These are phyloP conservation scores for Rhingia campestris DNA, from an alignment of 2,888 invertebrate genomes.

Conservation along the genomic window DNA sequence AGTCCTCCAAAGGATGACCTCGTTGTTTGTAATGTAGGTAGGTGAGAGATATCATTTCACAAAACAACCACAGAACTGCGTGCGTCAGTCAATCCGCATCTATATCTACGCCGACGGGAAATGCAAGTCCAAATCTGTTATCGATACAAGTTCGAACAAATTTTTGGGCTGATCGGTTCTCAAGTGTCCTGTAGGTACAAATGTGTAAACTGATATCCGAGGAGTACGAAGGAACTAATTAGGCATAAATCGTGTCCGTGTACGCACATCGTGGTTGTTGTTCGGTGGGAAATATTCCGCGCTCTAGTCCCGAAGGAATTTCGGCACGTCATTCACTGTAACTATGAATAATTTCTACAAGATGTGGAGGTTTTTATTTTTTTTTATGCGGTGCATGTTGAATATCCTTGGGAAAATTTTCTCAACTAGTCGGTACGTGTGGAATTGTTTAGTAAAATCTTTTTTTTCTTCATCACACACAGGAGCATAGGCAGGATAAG, in stretches of 20 bases:
- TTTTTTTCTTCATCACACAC: slow-evolving; percentile 5
- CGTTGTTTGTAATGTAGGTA: slow-evolving; percentile 31
- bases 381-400: slow-evolving; percentile 37
- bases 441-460: slow-evolving; percentile 1
- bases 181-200: slow-evolving; percentile 60
- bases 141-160: slow-evolving; percentile 71
- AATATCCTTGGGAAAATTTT: slow-evolving; percentile 69
- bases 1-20: slow-evolving; percentile 51
- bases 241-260: slow-evolving; percentile 71
- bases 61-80: slow-evolving; percentile 53
- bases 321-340: slow-evolving; percentile 48
- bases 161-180: slow-evolving; percentile 66
- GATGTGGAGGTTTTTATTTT: slow-evolving; percentile 31
- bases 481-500: slow-evolving; percentile 43
- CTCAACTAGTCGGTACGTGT: neutral
- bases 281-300: slow-evolving; percentile 62
- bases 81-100: slow-evolving; percentile 25
- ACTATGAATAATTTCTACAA: slow-evolving; percentile 68
- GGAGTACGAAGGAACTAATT: slow-evolving; percentile 69
- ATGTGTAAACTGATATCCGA: slow-evolving; percentile 66
- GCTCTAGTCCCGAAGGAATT: slow-evolving; percentile 60
- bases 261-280: slow-evolving; percentile 52
- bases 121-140: slow-evolving; percentile 71
- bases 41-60: slow-evolving; percentile 51
- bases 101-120: slow-evolving; percentile 36